A percentile compares a stretch with the other conserved stretches of the same genome.
Conservation (phyloP, 2,797 vertebrate genomes). For the Eleutherodactylus coqui region DNA sequence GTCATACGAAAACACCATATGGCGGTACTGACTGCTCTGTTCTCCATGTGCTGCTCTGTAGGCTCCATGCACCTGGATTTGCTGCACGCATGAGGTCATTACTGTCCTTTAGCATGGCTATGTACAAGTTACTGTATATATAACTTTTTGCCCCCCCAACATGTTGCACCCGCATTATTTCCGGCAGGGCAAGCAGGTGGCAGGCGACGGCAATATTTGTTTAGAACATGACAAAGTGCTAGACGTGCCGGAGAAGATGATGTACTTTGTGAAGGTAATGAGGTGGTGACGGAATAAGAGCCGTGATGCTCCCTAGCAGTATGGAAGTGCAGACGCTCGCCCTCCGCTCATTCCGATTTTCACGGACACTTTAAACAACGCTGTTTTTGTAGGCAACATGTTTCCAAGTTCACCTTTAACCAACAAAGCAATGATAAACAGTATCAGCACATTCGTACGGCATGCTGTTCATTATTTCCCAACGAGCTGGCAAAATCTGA, state of each 20-base stretch:
- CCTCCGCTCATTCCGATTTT: conserved; percentile 15
- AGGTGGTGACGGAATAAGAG: conserved; percentile 48
- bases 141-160: neutral
- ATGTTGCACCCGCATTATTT: neutral
- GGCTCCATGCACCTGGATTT: no score
- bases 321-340: conserved; percentile 14
- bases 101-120: no score
- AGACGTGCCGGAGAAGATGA: conserved; percentile 29
- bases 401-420: conserved; percentile 7
- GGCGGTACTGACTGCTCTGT: no score
- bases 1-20: no score
- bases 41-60: no score
- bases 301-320: neutral
- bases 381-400: neutral
- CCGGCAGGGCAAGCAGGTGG: conserved; percentile 26
- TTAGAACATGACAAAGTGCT: conserved; percentile 38
- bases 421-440: conserved; percentile 10
- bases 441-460: neutral
- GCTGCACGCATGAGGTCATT: no score
- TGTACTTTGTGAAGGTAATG: conserved; percentile 48
- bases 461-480: conserved; percentile 29
- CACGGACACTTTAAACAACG: neutral
- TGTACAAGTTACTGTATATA: no score
- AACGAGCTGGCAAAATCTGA: neutral
- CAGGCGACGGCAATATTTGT: neutral